Percentiles rank a stretch among this genome's conserved stretches.
These are phyloP conservation scores for Tineola bisselliella DNA, from an alignment of 2,888 invertebrate genomes.

Conservation along the genomic window DNA sequence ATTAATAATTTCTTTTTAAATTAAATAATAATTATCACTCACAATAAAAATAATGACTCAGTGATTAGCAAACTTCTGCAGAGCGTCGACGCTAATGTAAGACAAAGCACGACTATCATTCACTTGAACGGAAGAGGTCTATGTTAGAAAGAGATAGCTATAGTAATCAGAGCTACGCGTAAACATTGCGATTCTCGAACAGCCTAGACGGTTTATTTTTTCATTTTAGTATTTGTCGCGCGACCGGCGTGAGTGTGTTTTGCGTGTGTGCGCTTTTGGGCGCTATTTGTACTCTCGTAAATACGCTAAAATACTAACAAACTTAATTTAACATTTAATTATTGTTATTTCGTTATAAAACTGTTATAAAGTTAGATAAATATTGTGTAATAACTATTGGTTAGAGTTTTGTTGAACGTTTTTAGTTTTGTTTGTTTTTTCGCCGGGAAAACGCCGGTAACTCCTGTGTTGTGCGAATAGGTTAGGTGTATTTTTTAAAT, in stretches of 20 bases:
- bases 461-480: conserved; percentile 7
- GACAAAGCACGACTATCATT: background rate
- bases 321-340: background rate
- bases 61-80: conserved; percentile 24
- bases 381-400: background rate
- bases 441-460: conserved; percentile 54
- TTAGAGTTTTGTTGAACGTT: conserved; percentile 26
- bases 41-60: background rate
- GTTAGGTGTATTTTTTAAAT: conserved; percentile 16
- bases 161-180: conserved; percentile 19
- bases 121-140: conserved; percentile 28
- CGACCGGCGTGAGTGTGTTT: conserved; percentile 31
- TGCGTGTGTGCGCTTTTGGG: background rate
- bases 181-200: conserved; percentile 31
- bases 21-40: background rate
- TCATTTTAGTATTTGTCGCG: conserved; percentile 49
- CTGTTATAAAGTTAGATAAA: background rate
- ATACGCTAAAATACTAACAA: background rate
- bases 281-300: background rate
- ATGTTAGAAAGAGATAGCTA: conserved; percentile 28
- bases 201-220: conserved; percentile 38
- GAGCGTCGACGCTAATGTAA: conserved; percentile 13
- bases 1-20: background rate
- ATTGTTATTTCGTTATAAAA: background rate
- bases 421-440: conserved; percentile 34